phyloP scores from a whole-genome alignment of 2,797 vertebrate species.

The Clamator glandarius region DNA sequence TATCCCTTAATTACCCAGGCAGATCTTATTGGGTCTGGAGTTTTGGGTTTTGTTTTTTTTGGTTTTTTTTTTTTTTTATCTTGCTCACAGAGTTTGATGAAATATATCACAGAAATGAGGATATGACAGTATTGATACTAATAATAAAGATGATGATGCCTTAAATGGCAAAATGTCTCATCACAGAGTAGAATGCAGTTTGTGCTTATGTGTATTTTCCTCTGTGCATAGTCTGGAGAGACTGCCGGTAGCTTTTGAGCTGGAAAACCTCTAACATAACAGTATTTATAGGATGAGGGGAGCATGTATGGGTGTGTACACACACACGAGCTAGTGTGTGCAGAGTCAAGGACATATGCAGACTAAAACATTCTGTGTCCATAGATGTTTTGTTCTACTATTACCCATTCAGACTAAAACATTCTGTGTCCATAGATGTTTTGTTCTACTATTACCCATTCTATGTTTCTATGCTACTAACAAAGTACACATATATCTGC shows the following conservation, averaged over 20 bases:
- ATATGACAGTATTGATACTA: not conserved
- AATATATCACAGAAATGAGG: not conserved
- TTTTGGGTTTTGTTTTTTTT: too few species aligned
- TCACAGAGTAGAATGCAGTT: not conserved
- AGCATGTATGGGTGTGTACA: not conserved
- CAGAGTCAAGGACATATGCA: not conserved
- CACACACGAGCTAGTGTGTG: not conserved
- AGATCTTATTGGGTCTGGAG: rapidly evolving
- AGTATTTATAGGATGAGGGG: not conserved
- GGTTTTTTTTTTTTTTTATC: not conserved
- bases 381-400: not conserved
- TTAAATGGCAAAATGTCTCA: not conserved
- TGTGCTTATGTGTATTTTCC: not conserved
- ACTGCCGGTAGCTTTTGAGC: not conserved
- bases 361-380: not conserved
- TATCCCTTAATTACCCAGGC: not conserved
- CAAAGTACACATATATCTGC: not conserved
- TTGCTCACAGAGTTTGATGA: not conserved
- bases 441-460: not conserved
- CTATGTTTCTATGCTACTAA: not conserved
- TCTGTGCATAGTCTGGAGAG: not conserved
- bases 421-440: not conserved
- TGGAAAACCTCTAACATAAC: not conserved
- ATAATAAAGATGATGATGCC: not conserved
- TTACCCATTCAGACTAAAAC: too few species aligned